These are phyloP conservation scores for Syrphus vitripennis DNA, from an alignment of 2,888 invertebrate species.

Conservation along the genomic window DNA sequence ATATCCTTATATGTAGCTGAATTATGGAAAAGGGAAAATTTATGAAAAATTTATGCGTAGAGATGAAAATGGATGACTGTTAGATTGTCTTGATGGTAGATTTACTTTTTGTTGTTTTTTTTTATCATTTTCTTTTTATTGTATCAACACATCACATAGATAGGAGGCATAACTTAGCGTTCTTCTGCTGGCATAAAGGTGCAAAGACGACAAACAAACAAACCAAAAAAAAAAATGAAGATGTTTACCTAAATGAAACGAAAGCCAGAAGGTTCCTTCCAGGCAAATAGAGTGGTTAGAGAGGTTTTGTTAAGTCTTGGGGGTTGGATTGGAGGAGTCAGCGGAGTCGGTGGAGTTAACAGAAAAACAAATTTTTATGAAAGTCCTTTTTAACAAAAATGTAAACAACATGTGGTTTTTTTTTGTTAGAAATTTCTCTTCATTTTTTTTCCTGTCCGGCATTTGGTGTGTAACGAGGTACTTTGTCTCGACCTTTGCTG, in stretches of 20 bases:
- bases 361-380: constrained; percentile 46
- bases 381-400: constrained; percentile 60
- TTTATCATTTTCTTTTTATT: constrained; percentile 12
- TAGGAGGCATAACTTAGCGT: background rate
- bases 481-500: constrained; percentile 40
- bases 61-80: constrained; percentile 65
- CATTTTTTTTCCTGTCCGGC: background rate
- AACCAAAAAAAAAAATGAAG: too few species aligned
- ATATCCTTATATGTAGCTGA: background rate
- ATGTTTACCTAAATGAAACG: constrained; percentile 56
- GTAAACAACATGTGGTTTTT: constrained; percentile 55
- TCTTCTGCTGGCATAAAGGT: background rate
- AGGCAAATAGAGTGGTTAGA: constrained; percentile 20
- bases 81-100: constrained; percentile 61
- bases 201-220: too few species aligned
- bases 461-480: background rate
- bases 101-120: background rate
- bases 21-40: constrained; percentile 29
- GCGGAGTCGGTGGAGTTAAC: background rate
- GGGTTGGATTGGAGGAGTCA: too few species aligned
- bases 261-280: constrained; percentile 25
- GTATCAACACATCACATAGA: constrained; percentile 18
- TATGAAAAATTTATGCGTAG: constrained; percentile 68
- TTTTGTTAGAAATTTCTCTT: too few species aligned
- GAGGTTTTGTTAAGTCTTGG: background rate